Percentiles rank a stretch among this genome's conserved stretches.
phyloP scores from a whole-genome alignment of 2,888 invertebrate species.

The Deroplatys truncata region DNA sequence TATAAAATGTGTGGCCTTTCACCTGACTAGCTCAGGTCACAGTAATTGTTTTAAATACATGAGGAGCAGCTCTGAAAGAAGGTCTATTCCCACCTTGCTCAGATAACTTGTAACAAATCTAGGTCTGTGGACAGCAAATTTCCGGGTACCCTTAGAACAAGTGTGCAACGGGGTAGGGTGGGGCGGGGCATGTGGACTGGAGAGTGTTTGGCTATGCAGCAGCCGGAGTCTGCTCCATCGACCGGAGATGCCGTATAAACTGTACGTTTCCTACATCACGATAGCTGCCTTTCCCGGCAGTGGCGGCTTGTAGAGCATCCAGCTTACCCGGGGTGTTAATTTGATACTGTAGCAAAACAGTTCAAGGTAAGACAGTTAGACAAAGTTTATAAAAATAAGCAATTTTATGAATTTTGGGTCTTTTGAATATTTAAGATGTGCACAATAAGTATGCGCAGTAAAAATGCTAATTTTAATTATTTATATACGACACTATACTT shows the following conservation, averaged over 20 bases:
- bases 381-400: too few relatives aligned
- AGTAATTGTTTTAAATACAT: background rate
- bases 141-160: background rate
- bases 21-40: background rate
- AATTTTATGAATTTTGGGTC: too few relatives aligned
- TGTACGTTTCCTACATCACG: background rate
- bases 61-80: background rate
- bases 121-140: background rate
- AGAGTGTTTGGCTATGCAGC: background rate
- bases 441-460: too few relatives aligned
- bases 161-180: background rate
- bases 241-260: background rate
- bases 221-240: background rate
- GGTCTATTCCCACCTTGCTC: background rate
- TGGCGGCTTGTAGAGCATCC: background rate
- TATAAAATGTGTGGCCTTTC: background rate
- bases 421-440: too few relatives aligned
- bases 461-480: too few relatives aligned
- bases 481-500: too few relatives aligned
- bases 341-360: too few relatives aligned
- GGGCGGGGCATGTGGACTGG: background rate
- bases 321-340: too few relatives aligned
- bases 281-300: background rate
- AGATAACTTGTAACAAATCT: background rate
- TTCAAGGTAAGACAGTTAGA: too few relatives aligned